Base-by-base conservation (phyloP, 2,113 vertebrate genomes). In the Oncorhynchus masou region DNA sequence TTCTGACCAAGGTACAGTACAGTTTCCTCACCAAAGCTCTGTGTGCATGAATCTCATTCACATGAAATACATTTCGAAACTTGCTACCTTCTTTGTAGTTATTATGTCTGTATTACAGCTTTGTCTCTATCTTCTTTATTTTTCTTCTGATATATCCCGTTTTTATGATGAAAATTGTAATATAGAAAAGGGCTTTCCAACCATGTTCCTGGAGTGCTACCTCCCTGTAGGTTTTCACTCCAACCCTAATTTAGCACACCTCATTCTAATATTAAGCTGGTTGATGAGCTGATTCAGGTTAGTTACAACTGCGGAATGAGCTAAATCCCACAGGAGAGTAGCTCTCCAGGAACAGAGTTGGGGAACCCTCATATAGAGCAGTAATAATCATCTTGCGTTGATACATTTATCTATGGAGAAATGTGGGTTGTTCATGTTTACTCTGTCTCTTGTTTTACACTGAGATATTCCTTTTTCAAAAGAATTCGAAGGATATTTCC, bases 1-100 rank as follows among this genome's bases (percentile, higher is more conserved):
- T 95, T 25, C 85, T 97, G 68, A 85, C 94, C 31, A 95, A 96
- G 95, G 96, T 95, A 27, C 76, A 31, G 81, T 73, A 24, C 66
- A 54, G 6, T 39, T 54, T 65, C 65, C 3, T 22, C 66, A 65
- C 6, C 20, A 67, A 54, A 11, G 29, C 3, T n/a, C 8, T 34
- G 27, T 20, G 19, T 27, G 31, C 31, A 34, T 34, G 1, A 71
- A 12, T 59, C 13, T 13, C 5, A 6, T 6, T 13, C 70, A 51
- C 25, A 31, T 5, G 2, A 31, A 4, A 29, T 12, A 22, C 51
- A 54, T 57, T 1, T 57, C 1, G 3, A 19, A 13, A 57, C 7
- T 1, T 8, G 15, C 51, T 8, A 22, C 24, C n/a, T 4, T 39
- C 34, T 39, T 64, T 64, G 3, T 64, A 22, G 60, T 64, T 64